phyloP scores from a whole-genome alignment of 2,113 vertebrate species.

The Alethe diademata region DNA sequence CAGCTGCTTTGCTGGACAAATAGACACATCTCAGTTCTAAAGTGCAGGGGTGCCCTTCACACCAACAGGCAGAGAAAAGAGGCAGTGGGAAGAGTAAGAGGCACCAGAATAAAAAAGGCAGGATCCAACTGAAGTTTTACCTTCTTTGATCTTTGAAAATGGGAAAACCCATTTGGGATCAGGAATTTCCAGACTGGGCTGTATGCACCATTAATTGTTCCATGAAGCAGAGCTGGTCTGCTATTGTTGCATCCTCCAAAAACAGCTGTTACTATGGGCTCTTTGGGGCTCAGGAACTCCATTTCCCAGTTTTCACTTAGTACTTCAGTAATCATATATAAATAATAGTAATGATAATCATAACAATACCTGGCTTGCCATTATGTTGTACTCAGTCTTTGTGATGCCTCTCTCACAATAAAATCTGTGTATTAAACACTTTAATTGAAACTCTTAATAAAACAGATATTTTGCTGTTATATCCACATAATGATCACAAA shows the following conservation, averaged over 20 bases:
- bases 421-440: slow-evolving; percentile 26
- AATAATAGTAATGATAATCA: neutral
- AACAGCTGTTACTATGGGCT: neutral
- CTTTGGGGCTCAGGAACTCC: neutral
- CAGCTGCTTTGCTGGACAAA: neutral
- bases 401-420: neutral
- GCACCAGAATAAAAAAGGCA: neutral
- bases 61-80: neutral
- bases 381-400: neutral
- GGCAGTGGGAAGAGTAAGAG: neutral
- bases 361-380: neutral
- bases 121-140: neutral
- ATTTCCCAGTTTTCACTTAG: neutral
- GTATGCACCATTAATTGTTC: neutral
- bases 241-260: neutral
- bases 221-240: neutral
- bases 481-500: neutral
- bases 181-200: neutral
- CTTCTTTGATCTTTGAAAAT: neutral
- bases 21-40: neutral
- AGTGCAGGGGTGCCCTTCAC: neutral
- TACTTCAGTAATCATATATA: neutral
- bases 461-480: neutral
- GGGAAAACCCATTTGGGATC: neutral
- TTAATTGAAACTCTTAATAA: slow-evolving; percentile 23